Evolutionary conservation across 2,888 invertebrate species (phyloP), one percentile per base, ranked within the genome.

Genomic region (Pasiphila rectangulata): DNA sequence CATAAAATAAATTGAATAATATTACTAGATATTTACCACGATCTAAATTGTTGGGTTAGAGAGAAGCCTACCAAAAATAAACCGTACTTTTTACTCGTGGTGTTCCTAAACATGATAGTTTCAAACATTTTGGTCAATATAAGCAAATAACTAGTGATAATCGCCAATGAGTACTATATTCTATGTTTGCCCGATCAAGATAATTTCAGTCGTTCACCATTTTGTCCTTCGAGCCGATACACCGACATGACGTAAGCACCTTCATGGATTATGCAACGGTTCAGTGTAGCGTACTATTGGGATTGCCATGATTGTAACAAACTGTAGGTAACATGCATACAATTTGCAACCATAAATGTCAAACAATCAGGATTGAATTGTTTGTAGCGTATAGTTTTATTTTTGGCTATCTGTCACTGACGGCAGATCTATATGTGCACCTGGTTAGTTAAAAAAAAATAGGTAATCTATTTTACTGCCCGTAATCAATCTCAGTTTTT

Each of bases 321-420:
- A 72, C 68, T 70, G 62, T 55, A n/a, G n/a, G n/a, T n/a, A 64
- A 66, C 64, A 69, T 66, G 74, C 74, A 75, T 75, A 70, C 70
- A 50, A 76, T 76, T 76, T 75, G 72, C 73, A 75, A 74, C 69
- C 72, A 70, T 75, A 74, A 76, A 76, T 76, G 68, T 61, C 64
- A 68, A 73, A 30, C 39, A 46, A 46, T 32, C 25, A 34, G 9
- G 20, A 43, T 34, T 10, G 48, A 43, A 27, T 13, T 20, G 24
- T 36, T 6, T 32, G 32, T 38, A n/a, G n/a, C n/a, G n/a, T n/a
- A n/a, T n/a, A n/a, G n/a, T 16, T 32, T 17, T 35, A 34, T 7
- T 12, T 9, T 12, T 36, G 29, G 27, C 21, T 6, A 19, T 34
- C 7, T 19, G 6, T 13, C 6, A 27, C 27, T 27, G 2, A 25